phyloP scores from a whole-genome alignment of 2,113 vertebrate species.

The Paramormyrops kingsleyae region DNA sequence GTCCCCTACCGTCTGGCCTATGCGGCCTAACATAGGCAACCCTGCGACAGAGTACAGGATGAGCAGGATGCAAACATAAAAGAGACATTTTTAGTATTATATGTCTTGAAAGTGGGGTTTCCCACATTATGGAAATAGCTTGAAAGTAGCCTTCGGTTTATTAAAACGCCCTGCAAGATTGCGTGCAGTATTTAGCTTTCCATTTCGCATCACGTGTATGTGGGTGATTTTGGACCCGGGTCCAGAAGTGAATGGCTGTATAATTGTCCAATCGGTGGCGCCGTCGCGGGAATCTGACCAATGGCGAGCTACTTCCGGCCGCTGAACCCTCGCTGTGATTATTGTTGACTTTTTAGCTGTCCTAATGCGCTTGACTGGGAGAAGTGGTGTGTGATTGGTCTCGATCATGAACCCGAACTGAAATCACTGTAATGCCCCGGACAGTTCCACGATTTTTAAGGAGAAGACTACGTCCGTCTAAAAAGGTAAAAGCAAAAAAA shows the following conservation, averaged over 20 bases:
- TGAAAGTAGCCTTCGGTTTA: neutral
- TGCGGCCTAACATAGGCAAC: neutral
- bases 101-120: neutral
- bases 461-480: neutral
- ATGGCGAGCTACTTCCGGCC: neutral
- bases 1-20: neutral
- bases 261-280: conserved; percentile 30
- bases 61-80: neutral
- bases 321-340: neutral
- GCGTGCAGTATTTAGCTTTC: neutral
- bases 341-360: conserved; percentile 6
- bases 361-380: neutral
- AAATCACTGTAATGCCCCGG: neutral
- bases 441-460: neutral
- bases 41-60: neutral
- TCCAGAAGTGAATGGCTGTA: conserved; percentile 39
- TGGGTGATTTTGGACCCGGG: conserved; percentile 50
- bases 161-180: neutral
- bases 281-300: too few relatives aligned
- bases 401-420: neutral
- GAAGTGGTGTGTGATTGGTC: neutral
- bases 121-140: neutral
- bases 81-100: neutral
- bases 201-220: conserved; percentile 49
- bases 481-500: neutral